Evolutionary conservation across 2,888 invertebrate species (phyloP).

Genomic region (Anticlea derivata): DNA sequence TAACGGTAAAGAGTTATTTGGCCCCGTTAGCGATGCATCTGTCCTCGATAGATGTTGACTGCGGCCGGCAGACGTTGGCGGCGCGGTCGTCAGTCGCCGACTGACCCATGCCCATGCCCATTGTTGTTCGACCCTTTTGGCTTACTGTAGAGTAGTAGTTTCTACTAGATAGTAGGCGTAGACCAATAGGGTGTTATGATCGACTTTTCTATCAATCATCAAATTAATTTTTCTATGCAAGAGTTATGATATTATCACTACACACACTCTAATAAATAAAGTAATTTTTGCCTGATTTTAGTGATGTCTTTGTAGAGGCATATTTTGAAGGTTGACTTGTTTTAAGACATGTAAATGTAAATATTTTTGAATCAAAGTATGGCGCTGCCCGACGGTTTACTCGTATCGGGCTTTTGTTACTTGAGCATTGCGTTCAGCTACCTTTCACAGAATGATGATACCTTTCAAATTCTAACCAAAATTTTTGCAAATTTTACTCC

Average conservation of each 20-base stretch:
- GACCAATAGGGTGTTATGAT: constrained; percentile 83
- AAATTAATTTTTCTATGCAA: constrained; percentile 81
- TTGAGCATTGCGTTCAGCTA: constrained; percentile 60
- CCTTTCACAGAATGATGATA: constrained; percentile 72
- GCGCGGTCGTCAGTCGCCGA: constrained; percentile 54
- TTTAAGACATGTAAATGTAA: constrained; percentile 77
- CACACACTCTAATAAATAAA: constrained; percentile 74
- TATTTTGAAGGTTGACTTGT: constrained; percentile 74
- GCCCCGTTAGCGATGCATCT: constrained; percentile 85
- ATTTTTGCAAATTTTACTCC: constrained; percentile 61
- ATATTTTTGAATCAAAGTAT: constrained; percentile 72
- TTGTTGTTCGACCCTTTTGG: constrained; percentile 81
- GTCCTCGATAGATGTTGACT: constrained; percentile 79
- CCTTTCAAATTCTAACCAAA: constrained; percentile 64
- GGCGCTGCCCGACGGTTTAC: constrained; percentile 73
- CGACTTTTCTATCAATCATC: constrained; percentile 81
- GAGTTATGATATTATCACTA: constrained; percentile 78
- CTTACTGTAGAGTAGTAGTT: constrained; percentile 81
- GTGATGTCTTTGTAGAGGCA: constrained; percentile 81
- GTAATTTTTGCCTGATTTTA: constrained; percentile 78
- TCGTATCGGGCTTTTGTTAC: constrained; percentile 75
- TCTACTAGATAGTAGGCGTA: constrained; percentile 81
- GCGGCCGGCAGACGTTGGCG: constrained; percentile 54
- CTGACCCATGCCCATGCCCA: constrained; percentile 54
- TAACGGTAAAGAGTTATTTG: constrained; percentile 83